Evolutionary conservation across 1,140 invertebrate species (phyloP).

Genomic region (Cephus cinctus): DNA sequence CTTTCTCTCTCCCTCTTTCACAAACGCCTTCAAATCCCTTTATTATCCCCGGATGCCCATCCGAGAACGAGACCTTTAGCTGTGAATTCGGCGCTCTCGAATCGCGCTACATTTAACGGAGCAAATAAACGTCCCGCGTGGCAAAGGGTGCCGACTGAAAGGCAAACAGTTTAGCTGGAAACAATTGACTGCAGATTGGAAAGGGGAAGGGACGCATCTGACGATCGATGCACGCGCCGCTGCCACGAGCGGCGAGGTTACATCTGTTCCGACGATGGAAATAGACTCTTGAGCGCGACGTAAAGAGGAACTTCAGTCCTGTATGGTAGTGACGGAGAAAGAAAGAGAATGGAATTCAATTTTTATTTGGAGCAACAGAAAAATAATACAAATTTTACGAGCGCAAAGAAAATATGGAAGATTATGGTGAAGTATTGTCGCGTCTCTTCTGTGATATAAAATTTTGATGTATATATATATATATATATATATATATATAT

Average conservation of each 20-base stretch:
- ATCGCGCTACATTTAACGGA: conserved; percentile 40
- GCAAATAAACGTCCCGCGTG: conserved; percentile 47
- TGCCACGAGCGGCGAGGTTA: conserved; percentile 39
- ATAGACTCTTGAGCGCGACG: no score
- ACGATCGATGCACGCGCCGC: conserved; percentile 50
- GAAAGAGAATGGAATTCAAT: no score
- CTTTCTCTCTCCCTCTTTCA: not conserved
- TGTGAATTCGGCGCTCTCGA: not conserved
- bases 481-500: no score
- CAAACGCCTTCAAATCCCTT: not conserved
- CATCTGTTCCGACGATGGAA: conserved; percentile 46
- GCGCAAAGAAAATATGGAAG: no score
- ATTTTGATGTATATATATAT: no score
- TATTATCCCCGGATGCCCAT: not conserved
- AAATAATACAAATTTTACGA: no score
- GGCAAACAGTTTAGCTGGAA: conserved; percentile 59
- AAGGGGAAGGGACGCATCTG: conserved; percentile 44
- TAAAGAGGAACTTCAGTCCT: no score
- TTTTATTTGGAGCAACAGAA: no score
- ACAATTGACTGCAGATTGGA: conserved; percentile 59
- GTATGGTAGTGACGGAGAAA: no score
- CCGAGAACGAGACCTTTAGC: no score
- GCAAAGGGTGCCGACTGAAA: conserved; percentile 55
- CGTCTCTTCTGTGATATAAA: not conserved
- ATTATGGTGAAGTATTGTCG: not conserved